Evolutionary conservation across 2,797 vertebrate genomes (phyloP), one percentile per base, ranked within the genome.

Genomic region (Lepus townsendii): DNA sequence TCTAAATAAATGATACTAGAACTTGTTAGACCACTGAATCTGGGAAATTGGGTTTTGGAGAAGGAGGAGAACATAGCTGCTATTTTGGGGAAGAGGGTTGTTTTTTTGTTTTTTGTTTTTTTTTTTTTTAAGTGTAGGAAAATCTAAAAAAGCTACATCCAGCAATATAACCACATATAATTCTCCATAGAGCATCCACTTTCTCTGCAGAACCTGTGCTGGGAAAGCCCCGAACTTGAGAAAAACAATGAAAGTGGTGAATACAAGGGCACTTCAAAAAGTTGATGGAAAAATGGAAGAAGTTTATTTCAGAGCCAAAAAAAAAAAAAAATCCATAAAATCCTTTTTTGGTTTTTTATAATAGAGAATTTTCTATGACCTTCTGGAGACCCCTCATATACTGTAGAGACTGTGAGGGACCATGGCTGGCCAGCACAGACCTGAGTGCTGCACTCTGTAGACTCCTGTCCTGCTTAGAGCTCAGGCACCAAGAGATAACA

Each of bases 401-500:
- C 14, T 11, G 27, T 26, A 35, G 50, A 85, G 50, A 54, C 17
- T 27, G 65, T 4, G 5, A 57, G 3, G 3, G 27, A 3, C 24
- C 0, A 2, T 17, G 60, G 22, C 38, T 3, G 47, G 38, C 57
- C 0, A 0, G 22, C 1, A 1, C 0, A 0, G 7, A 26, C 9
- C 66, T 1, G 16, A 4, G 66, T 13, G 52, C 42, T 20, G 5
- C 11, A 0, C 50, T 2, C 0, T 2, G 52, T 7, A 9, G 19
- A 20, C 69, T 73, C 71, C 27, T 16, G 32, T 26, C 73, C 10
- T 3, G 16, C 7, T 24, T 3, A 26, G 2, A n/a, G 30, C 79
- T 42, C 14, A 2, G 66, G 35, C 9, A 63, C 26, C 0, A 2
- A 26, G 32, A 26, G 14, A 52, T 16, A 57, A 24, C 26, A 57